Conservation (phyloP, 2,888 invertebrate genomes). For the Drosophila mayaguana region DNA sequence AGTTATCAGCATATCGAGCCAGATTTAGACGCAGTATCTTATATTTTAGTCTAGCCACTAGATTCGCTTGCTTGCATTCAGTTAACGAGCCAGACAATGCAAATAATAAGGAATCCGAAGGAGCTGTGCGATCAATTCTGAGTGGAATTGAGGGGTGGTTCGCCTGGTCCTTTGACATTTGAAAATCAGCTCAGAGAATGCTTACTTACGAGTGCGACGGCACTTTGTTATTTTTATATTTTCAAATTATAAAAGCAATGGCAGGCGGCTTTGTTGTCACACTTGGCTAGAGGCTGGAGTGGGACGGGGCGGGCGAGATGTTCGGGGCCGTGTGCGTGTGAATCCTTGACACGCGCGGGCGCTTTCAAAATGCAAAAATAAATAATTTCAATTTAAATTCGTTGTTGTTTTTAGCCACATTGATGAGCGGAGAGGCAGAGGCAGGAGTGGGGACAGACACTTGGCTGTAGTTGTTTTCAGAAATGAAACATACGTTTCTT, state of each 20-base stretch:
- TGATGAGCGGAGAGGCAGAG: neutral
- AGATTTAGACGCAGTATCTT: neutral
- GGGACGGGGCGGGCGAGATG: neutral
- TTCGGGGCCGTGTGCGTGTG: conserved; percentile 58
- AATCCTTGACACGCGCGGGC: conserved; percentile 80
- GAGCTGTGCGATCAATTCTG: neutral
- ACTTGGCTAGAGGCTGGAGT: conserved; percentile 8
- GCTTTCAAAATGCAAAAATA: conserved; percentile 80
- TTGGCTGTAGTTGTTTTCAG: conserved; percentile 64
- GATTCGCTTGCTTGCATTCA: neutral
- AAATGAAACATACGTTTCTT: conserved; percentile 71
- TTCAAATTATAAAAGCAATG: conserved; percentile 79
- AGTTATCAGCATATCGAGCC: neutral
- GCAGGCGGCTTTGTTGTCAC: conserved; percentile 64
- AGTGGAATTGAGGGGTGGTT: conserved; percentile 15
- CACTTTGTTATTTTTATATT: conserved; percentile 80
- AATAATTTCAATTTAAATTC: conserved; percentile 82
- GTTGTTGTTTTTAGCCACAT: conserved; percentile 55
- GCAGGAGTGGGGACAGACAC: conserved; percentile 30
- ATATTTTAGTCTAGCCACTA: neutral
- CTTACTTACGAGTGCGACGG: conserved; percentile 49
- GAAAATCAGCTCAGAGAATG: conserved; percentile 48
- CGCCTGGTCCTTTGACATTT: conserved; percentile 73
- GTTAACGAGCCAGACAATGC: conserved; percentile 16
- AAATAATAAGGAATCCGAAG: conserved; percentile 18